Evolutionary conservation across 2,888 invertebrate genomes (phyloP), one percentile per base, ranked within the genome.

Genomic region (Drosophila mayaguana): DNA sequence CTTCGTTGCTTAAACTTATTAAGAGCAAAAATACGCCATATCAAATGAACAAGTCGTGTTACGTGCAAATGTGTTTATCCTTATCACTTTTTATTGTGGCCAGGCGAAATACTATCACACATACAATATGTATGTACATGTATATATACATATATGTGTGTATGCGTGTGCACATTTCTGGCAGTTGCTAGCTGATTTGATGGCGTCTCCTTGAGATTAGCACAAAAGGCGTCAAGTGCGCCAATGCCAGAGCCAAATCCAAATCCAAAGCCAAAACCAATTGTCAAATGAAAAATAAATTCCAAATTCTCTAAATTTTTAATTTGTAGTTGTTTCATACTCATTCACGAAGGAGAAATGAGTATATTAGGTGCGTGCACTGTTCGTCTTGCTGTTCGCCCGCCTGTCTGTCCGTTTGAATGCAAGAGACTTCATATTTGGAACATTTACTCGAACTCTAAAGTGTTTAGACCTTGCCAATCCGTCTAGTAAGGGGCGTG

Each of bases 61-160:
- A 71, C 75, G 75, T 79, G 78, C 68, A 51, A 78, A 75, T 66
- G 60, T 50, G 61, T 64, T 77, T 60, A 72, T 66, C 43, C 72
- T 61, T 50, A 50, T 28, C 28, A n/a, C 71, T 69, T 11, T 18
- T 14, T 59, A 46, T 53, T 68, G 55, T 42, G 34, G 36, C 42
- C 38, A 57, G 50, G 68, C 83, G 54, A 40, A 43, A 60, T 56
- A 75, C 67, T 51, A 18, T n/a, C 53, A 54, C 54, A 74, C 45
- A 57, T 12, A 11, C 1, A 16, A n/a, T 9, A 14, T 14, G 16
- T 20, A 16, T 11, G 4, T 22, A 2, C 14, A 20, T 34, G 1
- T 5, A 6, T 36, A 7, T 22, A 11, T 36, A 1, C 3, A 0
- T 18, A 6, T 32, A 5, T 32, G 2, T 25, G 8, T 16, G 16